Conservation (phyloP, 2,888 invertebrate genomes). For the Acanthosepion pharaonis region DNA sequence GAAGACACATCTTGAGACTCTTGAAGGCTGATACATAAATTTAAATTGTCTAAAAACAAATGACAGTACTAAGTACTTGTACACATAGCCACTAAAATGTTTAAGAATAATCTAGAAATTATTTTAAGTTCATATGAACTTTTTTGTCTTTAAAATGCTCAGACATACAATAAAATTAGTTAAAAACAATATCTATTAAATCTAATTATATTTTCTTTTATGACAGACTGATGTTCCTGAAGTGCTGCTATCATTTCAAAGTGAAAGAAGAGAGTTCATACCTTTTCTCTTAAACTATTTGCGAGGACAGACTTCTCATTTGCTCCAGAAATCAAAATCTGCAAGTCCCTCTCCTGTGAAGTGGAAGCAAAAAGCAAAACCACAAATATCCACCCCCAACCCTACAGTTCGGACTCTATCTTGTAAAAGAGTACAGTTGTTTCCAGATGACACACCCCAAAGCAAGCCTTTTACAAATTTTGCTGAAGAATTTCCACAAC, state of each 20-base stretch:
- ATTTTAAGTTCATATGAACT: too few species aligned
- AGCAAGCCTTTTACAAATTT: conserved; percentile 55
- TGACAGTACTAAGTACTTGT: too few species aligned
- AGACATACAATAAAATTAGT: too few species aligned
- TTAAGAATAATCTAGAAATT: too few species aligned
- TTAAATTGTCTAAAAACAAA: too few species aligned
- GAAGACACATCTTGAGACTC: too few species aligned
- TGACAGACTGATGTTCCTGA: conserved; percentile 54
- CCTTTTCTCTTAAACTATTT: conserved; percentile 69
- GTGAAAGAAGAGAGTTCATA: conserved; percentile 64
- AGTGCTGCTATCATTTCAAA: conserved; percentile 54
- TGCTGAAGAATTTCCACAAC: conserved; percentile 48
- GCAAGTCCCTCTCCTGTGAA: conserved; percentile 65
- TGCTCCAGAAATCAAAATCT: conserved; percentile 64
- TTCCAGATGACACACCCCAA: conserved; percentile 61
- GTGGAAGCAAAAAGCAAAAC: conserved; percentile 52
- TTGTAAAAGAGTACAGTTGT: conserved; percentile 62
- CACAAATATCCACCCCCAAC: conserved; percentile 47
- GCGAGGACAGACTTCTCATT: conserved; percentile 66
- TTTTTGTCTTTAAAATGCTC: too few species aligned
- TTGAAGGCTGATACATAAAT: too few species aligned
- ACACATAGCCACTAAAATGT: too few species aligned
- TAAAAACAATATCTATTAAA: too few species aligned
- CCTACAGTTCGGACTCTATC: neutral
- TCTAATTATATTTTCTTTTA: neutral